These are phyloP conservation scores for Rhinoderma darwinii DNA, from an alignment of 2,113 vertebrate species.

Conservation along the genomic window DNA sequence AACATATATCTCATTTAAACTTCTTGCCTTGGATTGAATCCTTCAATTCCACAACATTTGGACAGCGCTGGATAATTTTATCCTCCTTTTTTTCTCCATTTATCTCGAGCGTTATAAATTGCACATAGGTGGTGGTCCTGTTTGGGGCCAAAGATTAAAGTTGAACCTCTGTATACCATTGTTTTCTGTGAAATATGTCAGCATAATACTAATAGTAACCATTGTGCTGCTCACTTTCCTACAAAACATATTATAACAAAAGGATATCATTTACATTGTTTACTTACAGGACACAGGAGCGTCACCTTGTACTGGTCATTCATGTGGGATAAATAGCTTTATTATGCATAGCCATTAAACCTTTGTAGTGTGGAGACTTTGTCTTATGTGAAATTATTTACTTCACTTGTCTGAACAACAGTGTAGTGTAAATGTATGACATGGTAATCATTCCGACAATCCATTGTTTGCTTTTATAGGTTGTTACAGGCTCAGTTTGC, in stretches of 20 bases:
- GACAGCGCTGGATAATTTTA: no score
- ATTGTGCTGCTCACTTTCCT: not conserved
- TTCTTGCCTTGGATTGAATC: no score
- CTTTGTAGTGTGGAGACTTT: not conserved
- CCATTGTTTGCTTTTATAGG: not conserved
- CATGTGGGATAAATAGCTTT: constrained; percentile 10
- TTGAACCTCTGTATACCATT: not conserved
- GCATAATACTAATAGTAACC: not conserved
- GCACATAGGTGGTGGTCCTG: no score
- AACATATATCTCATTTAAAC: no score
- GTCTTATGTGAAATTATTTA: not conserved
- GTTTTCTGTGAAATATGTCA: not conserved
- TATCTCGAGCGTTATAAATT: no score
- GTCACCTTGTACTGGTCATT: not conserved
- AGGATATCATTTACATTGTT: not conserved
- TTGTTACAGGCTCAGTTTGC: not conserved
- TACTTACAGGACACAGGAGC: not conserved
- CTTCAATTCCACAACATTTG: no score
- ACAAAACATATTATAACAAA: not conserved
- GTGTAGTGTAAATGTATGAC: not conserved
- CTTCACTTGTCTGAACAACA: not conserved
- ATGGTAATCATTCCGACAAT: not conserved
- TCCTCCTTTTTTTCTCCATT: no score
- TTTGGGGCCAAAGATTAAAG: no score
- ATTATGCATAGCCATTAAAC: not conserved